phyloP scores from a whole-genome alignment of 2,888 invertebrate genomes.

The Steinernema carpocapsae region DNA sequence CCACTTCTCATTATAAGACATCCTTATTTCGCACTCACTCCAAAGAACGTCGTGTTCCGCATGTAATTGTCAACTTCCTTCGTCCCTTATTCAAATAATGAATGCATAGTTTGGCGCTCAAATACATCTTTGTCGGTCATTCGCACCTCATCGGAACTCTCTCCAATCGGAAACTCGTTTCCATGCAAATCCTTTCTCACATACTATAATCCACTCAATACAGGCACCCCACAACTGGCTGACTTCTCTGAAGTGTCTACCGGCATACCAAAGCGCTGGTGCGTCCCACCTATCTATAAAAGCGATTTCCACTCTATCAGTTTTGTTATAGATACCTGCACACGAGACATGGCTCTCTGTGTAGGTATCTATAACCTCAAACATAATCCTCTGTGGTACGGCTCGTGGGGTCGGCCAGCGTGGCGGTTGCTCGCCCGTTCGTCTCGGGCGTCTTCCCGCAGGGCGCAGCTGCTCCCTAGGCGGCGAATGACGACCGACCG shows the following conservation, averaged over 20 bases:
- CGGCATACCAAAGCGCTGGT: background rate
- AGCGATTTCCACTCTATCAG: background rate
- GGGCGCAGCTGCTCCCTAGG: conserved; percentile 17
- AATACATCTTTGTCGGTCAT: background rate
- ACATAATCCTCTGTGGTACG: background rate
- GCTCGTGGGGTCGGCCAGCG: too few species aligned
- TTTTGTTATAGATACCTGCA: background rate
- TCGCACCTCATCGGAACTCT: background rate
- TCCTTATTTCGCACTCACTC: background rate
- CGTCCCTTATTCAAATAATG: too few species aligned
- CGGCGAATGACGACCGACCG: background rate
- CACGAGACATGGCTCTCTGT: background rate
- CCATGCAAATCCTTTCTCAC: background rate
- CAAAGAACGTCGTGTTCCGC: background rate
- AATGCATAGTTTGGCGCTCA: conserved; percentile 6
- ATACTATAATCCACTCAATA: background rate
- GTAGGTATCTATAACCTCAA: conserved; percentile 17
- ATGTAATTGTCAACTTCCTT: background rate
- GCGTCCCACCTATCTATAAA: background rate
- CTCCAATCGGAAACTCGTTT: conserved; percentile 6
- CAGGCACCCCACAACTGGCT: background rate
- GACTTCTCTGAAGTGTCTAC: background rate
- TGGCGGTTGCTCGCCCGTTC: too few species aligned
- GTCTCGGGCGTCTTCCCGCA: background rate
- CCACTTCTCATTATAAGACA: background rate